A percentile compares a stretch with the other conserved stretches of the same genome.
Evolutionary conservation across 2,888 invertebrate species (phyloP).

Genomic region (Ormyrus labotus): DNA sequence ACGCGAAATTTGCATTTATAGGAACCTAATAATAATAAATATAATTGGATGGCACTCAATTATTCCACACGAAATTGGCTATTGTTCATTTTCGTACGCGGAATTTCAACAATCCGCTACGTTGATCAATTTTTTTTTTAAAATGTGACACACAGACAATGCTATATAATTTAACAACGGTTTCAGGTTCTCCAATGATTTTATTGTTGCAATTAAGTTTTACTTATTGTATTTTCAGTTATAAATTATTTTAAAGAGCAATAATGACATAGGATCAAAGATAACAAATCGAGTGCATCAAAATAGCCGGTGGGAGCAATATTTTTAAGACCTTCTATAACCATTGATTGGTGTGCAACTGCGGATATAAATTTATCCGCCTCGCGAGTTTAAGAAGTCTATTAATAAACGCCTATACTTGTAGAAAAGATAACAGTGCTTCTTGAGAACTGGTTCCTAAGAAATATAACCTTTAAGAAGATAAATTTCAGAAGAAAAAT

Average conservation of each 20-base stretch:
- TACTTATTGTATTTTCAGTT: too few relatives aligned
- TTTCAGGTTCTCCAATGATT: too few relatives aligned
- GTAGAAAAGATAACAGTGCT: neutral
- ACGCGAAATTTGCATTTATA: neutral
- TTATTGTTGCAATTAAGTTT: too few relatives aligned
- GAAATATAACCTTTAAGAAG: neutral
- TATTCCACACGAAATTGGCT: neutral
- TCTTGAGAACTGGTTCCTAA: neutral
- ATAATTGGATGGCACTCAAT: constrained; percentile 12
- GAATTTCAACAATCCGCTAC: too few relatives aligned
- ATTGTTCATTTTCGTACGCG: neutral
- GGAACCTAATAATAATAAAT: constrained; percentile 11
- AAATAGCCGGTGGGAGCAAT: neutral
- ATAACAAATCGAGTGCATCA: too few relatives aligned
- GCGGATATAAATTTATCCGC: constrained; percentile 6
- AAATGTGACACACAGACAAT: neutral
- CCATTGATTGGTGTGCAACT: constrained; percentile 12
- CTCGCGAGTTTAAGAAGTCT: neutral
- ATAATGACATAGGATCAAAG: too few relatives aligned
- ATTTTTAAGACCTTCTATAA: constrained; percentile 14
- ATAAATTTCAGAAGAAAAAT: too few relatives aligned
- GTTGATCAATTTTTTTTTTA: too few relatives aligned
- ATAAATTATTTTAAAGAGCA: too few relatives aligned
- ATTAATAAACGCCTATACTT: constrained; percentile 3
- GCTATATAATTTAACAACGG: neutral